Base-by-base conservation (phyloP, 2,888 invertebrate genomes). In the Orchestes rusci region DNA sequence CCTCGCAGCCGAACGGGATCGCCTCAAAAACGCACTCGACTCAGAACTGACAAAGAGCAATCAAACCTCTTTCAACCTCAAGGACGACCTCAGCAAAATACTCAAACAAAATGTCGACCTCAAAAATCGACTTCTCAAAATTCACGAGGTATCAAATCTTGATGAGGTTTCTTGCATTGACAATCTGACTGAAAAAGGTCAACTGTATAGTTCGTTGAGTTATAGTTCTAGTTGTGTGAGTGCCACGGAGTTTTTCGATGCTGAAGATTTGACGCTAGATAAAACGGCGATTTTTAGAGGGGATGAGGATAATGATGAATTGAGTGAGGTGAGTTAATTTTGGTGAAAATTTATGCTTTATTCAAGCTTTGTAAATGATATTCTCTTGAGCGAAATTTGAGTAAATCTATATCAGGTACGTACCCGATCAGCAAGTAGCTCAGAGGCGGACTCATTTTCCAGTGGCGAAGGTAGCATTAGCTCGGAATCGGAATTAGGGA, bases 221-320 rank as follows among this genome's bases (percentile, higher is more conserved):
- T 82, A 82, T 66, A 84, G 84, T 60, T 85, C 84, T 16, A 84
- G 84, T 1, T 80, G 84, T 56, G 76, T 83, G 16, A 82, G 82
- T 45, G 80, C 81, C 0, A 81, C 82, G 0, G 84, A 88, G 67
- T 87, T 86, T 70, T 86, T 84, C 63, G 87, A 88, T 66, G 88
- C 87, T 1, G 83, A 84, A 61, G 86, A 85, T 54, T 64, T 72
- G 29, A 60, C 63, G 7, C 47, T 51, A 18, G 59, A 59, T 23
- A 58, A 59, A 19, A 51, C 52, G 16, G 20, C 40, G 19, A 37
- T 37, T 16, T 43, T 28, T 27, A 43, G 37, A n/a, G 42, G 29
- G 19, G 51, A 52, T 29, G 48, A 48, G 10, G 42, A 51, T 40
- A 34, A 47, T 20, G 64, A 59, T 12, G 61, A 59, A 32, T 63